Conservation (phyloP, 2,888 invertebrate genomes). For the Heteromurus nitidus region DNA sequence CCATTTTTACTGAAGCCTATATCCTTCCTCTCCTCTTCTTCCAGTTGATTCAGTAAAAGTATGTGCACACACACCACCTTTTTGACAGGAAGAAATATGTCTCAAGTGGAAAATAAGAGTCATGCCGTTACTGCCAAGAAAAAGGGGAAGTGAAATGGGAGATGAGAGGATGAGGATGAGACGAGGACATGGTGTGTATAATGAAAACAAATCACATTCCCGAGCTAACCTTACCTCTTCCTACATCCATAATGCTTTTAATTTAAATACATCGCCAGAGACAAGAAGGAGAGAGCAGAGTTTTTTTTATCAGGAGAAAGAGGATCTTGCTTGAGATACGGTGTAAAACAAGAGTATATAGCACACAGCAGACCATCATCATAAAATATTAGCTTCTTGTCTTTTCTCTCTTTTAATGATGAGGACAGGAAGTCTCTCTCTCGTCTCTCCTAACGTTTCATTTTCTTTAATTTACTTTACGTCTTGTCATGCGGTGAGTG, state of each 20-base stretch:
- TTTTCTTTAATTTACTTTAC: constrained; percentile 4
- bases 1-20: neutral
- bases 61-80: neutral
- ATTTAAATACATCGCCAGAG: constrained; percentile 11
- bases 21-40: neutral
- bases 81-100: constrained; percentile 33
- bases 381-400: constrained; percentile 27
- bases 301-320: too few relatives aligned
- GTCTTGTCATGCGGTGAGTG: too few relatives aligned
- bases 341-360: neutral
- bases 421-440: constrained; percentile 13
- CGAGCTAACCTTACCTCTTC: constrained; percentile 20
- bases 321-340: neutral
- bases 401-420: constrained; percentile 4
- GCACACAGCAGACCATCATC: too few relatives aligned
- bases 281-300: too few relatives aligned
- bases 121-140: constrained; percentile 32
- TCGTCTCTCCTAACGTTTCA: too few relatives aligned
- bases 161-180: neutral
- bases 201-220: constrained; percentile 52
- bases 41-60: neutral
- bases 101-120: neutral
- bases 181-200: neutral
- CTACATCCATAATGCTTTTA: constrained; percentile 5
- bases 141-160: neutral